Base-by-base conservation (phyloP, 2,888 invertebrate genomes). In the Epicampocera succincta region DNA sequence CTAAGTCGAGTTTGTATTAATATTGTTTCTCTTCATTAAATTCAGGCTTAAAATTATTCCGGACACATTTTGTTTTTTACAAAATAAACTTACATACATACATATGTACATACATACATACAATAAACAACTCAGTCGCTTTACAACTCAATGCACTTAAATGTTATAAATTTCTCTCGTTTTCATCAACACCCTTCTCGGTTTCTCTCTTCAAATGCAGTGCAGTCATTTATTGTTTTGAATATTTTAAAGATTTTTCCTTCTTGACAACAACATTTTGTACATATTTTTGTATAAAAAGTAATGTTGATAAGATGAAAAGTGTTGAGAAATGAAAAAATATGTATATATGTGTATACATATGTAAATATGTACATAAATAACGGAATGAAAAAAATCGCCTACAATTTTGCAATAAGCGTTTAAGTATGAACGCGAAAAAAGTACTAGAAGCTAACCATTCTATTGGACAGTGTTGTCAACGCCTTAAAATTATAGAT, bases 241-340 rank as follows among this genome's bases (percentile, higher is more conserved):
- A 60, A 73, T 60, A 79, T 79, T 73, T 79, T 60, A 79, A 74
- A 78, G 68, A 69, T 78, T 78, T 58, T 78, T 82, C 78, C 77
- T 71, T 82, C 82, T 78, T 82, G 78, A 56, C 82, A 78, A 82
- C 81, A 78, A 71, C 15, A 33, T 25, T 25, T 33, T 38, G 8
- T 33, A 33, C 58, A 40, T 33, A 0, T 11, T 25, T 60, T 58
- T n/a, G 33, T 33, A 33, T 13, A 60, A 21, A 33, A 66, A 56
- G 38, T 56, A 68, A 68, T 80, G 80, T 48, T 81, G 80, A 81
- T 81, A 81, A 81, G 80, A 76, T 61, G 73, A 73, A 81, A 77
- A 82, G 77, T 77, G 71, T 71, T 78, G 82, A 60, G 80, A 38
- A 76, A 69, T 61, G 17, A 61, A 76, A 78, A 66, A 38, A 56